Percentiles rank a stretch among this genome's conserved stretches.
Conservation (phyloP, 1,140 invertebrate species). For the Oncopeltus fasciatus region DNA sequence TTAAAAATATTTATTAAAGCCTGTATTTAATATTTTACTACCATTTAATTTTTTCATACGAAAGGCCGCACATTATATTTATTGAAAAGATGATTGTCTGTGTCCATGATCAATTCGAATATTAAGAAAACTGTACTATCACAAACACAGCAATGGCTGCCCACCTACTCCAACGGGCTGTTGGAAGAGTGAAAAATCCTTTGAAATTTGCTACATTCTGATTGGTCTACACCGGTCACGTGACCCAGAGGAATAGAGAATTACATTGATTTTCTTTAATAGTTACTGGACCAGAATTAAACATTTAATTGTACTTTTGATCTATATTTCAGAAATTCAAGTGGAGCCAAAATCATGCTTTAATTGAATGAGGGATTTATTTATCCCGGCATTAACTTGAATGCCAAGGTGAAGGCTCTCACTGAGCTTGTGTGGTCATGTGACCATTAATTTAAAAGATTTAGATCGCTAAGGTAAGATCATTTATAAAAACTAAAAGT, state of each 20-base stretch:
- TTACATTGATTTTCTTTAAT: slow-evolving; percentile 21
- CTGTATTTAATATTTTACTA: slow-evolving; percentile 26
- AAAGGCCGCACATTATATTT: slow-evolving; percentile 26
- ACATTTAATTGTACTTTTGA: too few relatives aligned
- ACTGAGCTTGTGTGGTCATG: too few relatives aligned
- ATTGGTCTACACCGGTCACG: slow-evolving; percentile 26
- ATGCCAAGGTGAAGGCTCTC: too few relatives aligned
- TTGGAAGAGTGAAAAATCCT: slow-evolving; percentile 27
- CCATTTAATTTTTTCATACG: slow-evolving; percentile 24
- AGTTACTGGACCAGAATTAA: background rate
- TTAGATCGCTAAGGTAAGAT: too few relatives aligned
- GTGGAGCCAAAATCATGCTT: too few relatives aligned
- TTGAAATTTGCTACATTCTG: slow-evolving; percentile 25
- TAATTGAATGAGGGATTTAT: background rate
- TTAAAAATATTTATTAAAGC: slow-evolving; percentile 19
- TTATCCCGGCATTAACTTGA: too few relatives aligned
- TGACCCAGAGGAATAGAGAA: slow-evolving; percentile 22
- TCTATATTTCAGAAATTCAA: too few relatives aligned
- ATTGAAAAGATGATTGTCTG: slow-evolving; percentile 26
- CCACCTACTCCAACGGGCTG: slow-evolving; percentile 28
- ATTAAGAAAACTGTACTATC: slow-evolving; percentile 29
- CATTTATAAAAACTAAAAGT: too few relatives aligned
- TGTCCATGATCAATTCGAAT: slow-evolving; percentile 32
- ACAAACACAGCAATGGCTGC: slow-evolving; percentile 37
- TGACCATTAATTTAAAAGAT: too few relatives aligned